phyloP scores from a whole-genome alignment of 2,888 invertebrate species.

The Hoplodrina blanda region DNA sequence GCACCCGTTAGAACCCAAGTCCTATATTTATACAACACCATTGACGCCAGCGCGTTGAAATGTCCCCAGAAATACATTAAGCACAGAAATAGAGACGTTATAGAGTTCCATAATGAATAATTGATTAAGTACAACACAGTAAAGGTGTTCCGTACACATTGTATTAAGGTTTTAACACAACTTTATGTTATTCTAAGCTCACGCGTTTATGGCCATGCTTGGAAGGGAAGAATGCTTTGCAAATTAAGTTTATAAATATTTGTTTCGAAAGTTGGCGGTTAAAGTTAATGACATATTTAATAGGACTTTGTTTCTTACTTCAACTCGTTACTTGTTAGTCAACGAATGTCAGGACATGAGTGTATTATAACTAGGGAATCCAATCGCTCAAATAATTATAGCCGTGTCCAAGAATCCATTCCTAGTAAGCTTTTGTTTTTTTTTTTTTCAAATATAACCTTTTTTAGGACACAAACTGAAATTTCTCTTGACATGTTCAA shows the following conservation, averaged over 20 bases:
- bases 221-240: slow-evolving; percentile 24
- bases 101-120: slow-evolving; percentile 55
- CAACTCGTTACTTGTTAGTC: slow-evolving; percentile 22
- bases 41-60: slow-evolving; percentile 19
- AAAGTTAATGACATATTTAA: slow-evolving; percentile 35
- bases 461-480: too few species aligned
- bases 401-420: too few species aligned
- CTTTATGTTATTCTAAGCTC: slow-evolving; percentile 32
- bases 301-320: slow-evolving; percentile 12
- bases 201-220: slow-evolving; percentile 30
- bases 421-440: too few species aligned
- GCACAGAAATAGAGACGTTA: slow-evolving; percentile 55
- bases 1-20: neutral
- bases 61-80: slow-evolving; percentile 33
- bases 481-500: too few species aligned
- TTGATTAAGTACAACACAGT: slow-evolving; percentile 45
- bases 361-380: too few species aligned
- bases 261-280: slow-evolving; percentile 49
- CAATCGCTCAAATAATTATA: too few species aligned
- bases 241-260: slow-evolving; percentile 56
- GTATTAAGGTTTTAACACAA: slow-evolving; percentile 41
- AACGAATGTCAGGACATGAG: slow-evolving; percentile 3
- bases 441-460: too few species aligned
- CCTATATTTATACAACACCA: slow-evolving; percentile 2
- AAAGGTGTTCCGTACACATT: slow-evolving; percentile 45